These are phyloP conservation scores for Aelia acuminata DNA, from an alignment of 2,888 invertebrate species.

Conservation along the genomic window DNA sequence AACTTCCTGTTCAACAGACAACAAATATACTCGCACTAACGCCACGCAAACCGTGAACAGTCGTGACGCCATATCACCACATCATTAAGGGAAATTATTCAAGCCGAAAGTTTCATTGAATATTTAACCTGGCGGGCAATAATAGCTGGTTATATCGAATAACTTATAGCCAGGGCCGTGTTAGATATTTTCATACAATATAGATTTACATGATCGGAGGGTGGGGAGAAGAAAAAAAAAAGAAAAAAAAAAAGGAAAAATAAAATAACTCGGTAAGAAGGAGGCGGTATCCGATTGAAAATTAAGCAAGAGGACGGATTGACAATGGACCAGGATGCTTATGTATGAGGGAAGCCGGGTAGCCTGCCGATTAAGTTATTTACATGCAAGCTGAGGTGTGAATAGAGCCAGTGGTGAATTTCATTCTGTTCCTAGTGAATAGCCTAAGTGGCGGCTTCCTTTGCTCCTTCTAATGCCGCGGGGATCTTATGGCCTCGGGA, in stretches of 20 bases:
- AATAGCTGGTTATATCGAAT: slow-evolving; percentile 51
- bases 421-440: slow-evolving; percentile 36
- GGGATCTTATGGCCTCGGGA: slow-evolving; percentile 3
- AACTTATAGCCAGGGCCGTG: slow-evolving; percentile 6
- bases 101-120: slow-evolving; percentile 45
- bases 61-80: slow-evolving; percentile 39
- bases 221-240: not conserved
- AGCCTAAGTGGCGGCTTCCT: slow-evolving; percentile 37
- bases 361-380: slow-evolving; percentile 47
- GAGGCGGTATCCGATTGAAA: slow-evolving; percentile 42
- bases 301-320: slow-evolving; percentile 47
- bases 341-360: slow-evolving; percentile 44
- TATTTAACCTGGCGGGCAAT: slow-evolving; percentile 36
- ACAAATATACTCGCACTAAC: slow-evolving; percentile 19
- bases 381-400: slow-evolving; percentile 50
- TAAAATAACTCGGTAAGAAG: not conserved
- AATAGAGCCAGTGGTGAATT: slow-evolving; percentile 34
- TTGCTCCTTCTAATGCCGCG: slow-evolving; percentile 17
- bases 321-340: slow-evolving; percentile 29
- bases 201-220: slow-evolving; percentile 52
- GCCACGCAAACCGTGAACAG: slow-evolving; percentile 19
- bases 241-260: not conserved
- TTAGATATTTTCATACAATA: slow-evolving; percentile 55
- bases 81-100: slow-evolving; percentile 41
- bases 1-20: not conserved